A percentile compares a stretch with the other conserved stretches of the same genome.
Evolutionary conservation across 2,888 invertebrate genomes (phyloP).

Genomic region (Noctua comes): DNA sequence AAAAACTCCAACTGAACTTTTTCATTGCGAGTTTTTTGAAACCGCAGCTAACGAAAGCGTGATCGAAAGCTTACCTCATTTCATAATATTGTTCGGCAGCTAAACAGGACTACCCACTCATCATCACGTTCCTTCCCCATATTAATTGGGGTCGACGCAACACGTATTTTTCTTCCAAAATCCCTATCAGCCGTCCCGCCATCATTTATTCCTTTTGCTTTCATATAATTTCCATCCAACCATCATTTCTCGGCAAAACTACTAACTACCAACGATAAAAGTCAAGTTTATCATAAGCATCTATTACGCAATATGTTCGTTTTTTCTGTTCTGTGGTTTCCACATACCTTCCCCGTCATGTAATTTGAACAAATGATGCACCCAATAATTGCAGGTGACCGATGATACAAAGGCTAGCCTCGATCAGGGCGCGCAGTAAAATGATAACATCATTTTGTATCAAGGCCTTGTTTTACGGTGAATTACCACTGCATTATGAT

Average conservation of each 20-base stretch:
- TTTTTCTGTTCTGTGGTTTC: too few species aligned
- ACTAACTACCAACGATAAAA: neutral
- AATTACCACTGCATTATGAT: conserved; percentile 53
- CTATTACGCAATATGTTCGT: conserved; percentile 9
- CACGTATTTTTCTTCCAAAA: neutral
- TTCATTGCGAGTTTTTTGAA: neutral
- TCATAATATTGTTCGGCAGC: neutral
- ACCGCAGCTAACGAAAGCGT: neutral
- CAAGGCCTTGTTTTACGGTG: conserved; percentile 71
- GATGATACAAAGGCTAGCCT: conserved; percentile 77
- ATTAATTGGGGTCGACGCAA: neutral
- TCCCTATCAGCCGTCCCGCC: neutral
- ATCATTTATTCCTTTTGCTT: neutral
- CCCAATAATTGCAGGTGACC: conserved; percentile 75
- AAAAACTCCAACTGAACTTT: neutral
- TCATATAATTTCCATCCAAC: neutral
- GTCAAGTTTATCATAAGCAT: neutral
- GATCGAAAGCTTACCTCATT: neutral
- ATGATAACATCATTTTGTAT: conserved; percentile 72
- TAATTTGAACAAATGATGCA: conserved; percentile 62
- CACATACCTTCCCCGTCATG: conserved; percentile 19
- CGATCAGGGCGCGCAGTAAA: conserved; percentile 72
- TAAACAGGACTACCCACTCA: neutral
- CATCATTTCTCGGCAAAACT: neutral
- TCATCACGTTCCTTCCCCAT: neutral